Evolutionary conservation across 2,797 vertebrate species (phyloP).

Genomic region (Mycteria americana): DNA sequence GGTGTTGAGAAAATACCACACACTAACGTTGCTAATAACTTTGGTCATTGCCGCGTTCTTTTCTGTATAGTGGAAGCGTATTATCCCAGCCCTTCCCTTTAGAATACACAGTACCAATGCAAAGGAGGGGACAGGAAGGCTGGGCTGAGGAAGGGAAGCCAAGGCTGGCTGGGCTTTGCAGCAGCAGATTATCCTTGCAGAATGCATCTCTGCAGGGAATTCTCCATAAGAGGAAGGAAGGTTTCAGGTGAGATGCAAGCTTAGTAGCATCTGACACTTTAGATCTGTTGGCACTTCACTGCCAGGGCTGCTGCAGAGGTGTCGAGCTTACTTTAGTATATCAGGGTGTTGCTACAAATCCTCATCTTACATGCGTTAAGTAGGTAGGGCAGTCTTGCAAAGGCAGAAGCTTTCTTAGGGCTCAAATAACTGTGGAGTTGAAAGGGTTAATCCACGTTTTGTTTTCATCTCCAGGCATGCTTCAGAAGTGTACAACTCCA

Average conservation of each 20-base stretch:
- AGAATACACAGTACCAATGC: fast-evolving
- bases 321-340: fast-evolving
- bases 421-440: not conserved
- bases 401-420: not conserved
- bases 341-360: not conserved
- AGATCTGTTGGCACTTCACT: not conserved
- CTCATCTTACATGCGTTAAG: not conserved
- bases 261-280: fast-evolving
- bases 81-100: not conserved
- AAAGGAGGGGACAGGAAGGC: not conserved
- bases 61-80: no score
- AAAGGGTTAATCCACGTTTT: not conserved
- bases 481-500: not conserved
- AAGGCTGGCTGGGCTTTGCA: not conserved
- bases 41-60: not conserved
- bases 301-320: not conserved
- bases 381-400: no score
- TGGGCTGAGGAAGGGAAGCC: no score
- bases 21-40: not conserved
- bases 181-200: not conserved
- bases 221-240: not conserved
- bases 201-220: not conserved
- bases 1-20: not conserved
- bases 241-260: not conserved
- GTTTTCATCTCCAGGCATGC: not conserved